These are phyloP conservation scores for Pygmarrhopalites habei DNA, from an alignment of 1,140 invertebrate genomes.

Conservation along the genomic window DNA sequence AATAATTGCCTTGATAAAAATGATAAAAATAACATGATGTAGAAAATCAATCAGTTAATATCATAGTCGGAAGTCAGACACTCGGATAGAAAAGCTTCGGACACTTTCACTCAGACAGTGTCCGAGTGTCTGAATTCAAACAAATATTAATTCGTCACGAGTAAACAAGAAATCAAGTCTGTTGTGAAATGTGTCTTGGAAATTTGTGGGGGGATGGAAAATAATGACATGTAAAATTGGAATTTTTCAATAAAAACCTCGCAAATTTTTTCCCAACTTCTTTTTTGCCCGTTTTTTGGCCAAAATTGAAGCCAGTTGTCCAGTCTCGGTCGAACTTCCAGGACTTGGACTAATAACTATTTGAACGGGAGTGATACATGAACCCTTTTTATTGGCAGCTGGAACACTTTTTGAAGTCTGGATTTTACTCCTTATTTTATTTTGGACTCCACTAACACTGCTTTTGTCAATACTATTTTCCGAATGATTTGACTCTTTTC, in stretches of 20 bases:
- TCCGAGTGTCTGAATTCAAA: background rate
- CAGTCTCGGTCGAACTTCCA: background rate
- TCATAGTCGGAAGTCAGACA: background rate
- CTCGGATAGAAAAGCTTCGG: background rate
- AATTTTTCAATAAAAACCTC: slow-evolving; percentile 18
- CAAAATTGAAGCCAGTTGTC: background rate
- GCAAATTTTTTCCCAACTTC: slow-evolving; percentile 22
- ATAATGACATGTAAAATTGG: too few relatives aligned
- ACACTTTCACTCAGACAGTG: background rate
- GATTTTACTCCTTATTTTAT: background rate
- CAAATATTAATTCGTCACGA: background rate
- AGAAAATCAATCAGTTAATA: background rate
- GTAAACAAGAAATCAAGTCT: background rate
- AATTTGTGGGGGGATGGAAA: too few relatives aligned
- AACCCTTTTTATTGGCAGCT: background rate
- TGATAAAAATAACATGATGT: background rate
- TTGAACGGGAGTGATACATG: too few relatives aligned
- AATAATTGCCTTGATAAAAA: too few relatives aligned
- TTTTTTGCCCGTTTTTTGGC: slow-evolving; percentile 22
- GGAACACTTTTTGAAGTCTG: background rate
- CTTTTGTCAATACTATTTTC: background rate
- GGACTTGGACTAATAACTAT: slow-evolving; percentile 20
- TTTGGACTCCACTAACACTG: background rate
- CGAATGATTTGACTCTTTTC: background rate
- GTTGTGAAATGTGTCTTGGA: too few relatives aligned